Evolutionary conservation across 2,888 invertebrate species (phyloP), one percentile per base, ranked within the genome.

Genomic region (Chrysolina oricalcia): DNA sequence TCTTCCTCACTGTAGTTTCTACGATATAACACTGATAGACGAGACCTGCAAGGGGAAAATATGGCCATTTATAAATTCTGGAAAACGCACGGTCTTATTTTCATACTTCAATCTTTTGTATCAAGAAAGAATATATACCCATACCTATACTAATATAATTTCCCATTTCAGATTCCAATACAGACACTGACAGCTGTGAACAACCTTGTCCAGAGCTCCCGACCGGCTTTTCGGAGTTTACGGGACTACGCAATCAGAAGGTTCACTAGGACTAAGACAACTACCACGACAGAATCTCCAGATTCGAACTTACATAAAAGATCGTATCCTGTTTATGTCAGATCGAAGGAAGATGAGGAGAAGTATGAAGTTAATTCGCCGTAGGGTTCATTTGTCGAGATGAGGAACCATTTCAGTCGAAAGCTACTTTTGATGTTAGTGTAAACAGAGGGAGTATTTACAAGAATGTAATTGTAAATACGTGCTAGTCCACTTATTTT

Each of bases 161-260:
- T 67, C 59, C 41, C 56, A 63, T 87, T 87, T 69, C 84, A 88
- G 88, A 87, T 88, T 69, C 88, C 88, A 5, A 87, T 88, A 63
- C 85, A 87, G 74, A 87, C 88, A 17, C 76, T 88, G 71, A 85
- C 85, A 50, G 87, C 87, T 69, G 83, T 88, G 46, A 87, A 87
- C 74, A 87, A 87, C 76, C 79, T 88, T 73, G 81, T 89, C 21
- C 87, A 88, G 81, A 86, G 82, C 68, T 85, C 87, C 11, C 80
- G 88, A 73, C 87, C 88, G 40, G 86, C 85, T 10, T 78, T 88
- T 23, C 81, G 85, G 70, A 85, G 84, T 76, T 67, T 88, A 11
- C 80, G 85, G 70, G 86, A 87, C 43, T 83, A 83, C 62, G 85
- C 85, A 9, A 72, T 82, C 50, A 82, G 81, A 59, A 75, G 81